Base-by-base conservation (phyloP, 2,113 vertebrate species). In the Cyanoderma ruficeps region DNA sequence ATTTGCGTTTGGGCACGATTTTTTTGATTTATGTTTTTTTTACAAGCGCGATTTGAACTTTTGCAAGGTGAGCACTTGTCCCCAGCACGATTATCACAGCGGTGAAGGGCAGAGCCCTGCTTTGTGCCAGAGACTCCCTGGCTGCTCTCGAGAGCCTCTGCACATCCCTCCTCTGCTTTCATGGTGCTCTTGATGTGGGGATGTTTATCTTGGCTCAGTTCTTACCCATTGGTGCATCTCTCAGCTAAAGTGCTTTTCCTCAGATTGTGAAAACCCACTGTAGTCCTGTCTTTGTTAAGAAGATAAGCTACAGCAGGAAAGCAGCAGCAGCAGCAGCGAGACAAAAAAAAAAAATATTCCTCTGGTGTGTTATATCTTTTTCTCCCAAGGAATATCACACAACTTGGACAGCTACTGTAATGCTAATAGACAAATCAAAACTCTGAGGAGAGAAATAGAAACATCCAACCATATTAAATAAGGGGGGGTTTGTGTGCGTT, bases 391-490 rank as follows among this genome's bases (percentile, higher is more conserved):
- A 97, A 88, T 88, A 97, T 96, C 93, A 76, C 89, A 90, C 72
- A 39, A 63, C 64, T 92, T 83, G 78, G 89, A 72, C 55, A 68
- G 83, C 94, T 88, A 41, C 91, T 92, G 90, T 88, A 86, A 94
- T 89, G 94, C 84, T 96, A 97, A 97, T 93, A 79, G 76, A 94
- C 95, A 83, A 86, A 92, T 91, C 96, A 91, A 85, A 93, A 95
- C 93, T 96, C 92, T 0, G 30, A 96, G 93, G 78, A 95, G 84
- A 1, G 65, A 89, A 97, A 96, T 70, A 97, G 96, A 95, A 97
- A 94, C 68, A 96, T 87, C 89, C 90, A 92, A 49, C 79, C 44
- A 2, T 64, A 83, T 84, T 95, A 93, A 96, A 85, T 71, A 75
- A 95, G 37, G 13, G 52, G 52, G 6, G 50, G 61, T 11, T 61